Evolutionary conservation across 2,113 vertebrate species (phyloP).

Genomic region (Poecile atricapillus): DNA sequence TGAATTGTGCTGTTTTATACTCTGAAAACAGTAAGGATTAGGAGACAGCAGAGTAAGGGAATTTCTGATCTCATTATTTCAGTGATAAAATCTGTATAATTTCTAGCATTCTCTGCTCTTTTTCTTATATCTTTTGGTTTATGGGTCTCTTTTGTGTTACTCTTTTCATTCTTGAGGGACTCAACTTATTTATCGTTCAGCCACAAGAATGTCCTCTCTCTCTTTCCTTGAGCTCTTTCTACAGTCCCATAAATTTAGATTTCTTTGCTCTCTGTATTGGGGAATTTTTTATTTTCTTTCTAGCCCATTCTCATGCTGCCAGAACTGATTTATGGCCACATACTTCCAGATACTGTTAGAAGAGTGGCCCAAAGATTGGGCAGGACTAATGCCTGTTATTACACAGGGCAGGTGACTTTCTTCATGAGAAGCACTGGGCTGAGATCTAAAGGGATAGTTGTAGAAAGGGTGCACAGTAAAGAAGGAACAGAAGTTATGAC

Average conservation of each 20-base stretch:
- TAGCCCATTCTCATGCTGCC: background rate
- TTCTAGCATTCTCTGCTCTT: background rate
- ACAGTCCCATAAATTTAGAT: background rate
- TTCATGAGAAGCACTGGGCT: background rate
- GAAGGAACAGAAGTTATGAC: background rate
- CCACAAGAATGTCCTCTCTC: background rate
- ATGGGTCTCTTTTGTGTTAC: background rate
- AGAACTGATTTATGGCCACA: background rate
- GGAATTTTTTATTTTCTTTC: background rate
- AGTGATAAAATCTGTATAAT: background rate
- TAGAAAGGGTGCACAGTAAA: background rate
- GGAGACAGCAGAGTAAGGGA: background rate
- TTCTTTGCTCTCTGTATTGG: background rate
- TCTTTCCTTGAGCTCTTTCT: background rate
- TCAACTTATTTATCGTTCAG: background rate
- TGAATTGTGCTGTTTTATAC: background rate
- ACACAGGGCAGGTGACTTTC: background rate
- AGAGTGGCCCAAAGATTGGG: background rate
- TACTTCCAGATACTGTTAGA: background rate
- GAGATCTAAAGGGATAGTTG: background rate
- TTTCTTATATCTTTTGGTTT: background rate
- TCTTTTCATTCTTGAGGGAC: background rate
- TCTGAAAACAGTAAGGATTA: background rate
- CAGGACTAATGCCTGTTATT: background rate
- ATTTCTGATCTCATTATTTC: background rate